phyloP scores from a whole-genome alignment of 2,113 vertebrate genomes.

The Potamarius usumacintae region DNA sequence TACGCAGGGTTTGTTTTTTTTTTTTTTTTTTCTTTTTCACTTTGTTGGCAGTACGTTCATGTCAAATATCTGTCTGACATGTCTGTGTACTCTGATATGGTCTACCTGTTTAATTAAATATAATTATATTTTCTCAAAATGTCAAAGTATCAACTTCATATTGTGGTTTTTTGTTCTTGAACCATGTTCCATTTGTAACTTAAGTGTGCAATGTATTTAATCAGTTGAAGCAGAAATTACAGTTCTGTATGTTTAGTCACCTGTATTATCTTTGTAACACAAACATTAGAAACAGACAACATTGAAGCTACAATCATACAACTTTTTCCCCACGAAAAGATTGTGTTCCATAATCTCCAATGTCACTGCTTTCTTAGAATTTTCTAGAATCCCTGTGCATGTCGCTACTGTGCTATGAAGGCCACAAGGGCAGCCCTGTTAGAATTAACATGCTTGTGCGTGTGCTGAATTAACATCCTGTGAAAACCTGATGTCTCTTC shows the following conservation, averaged over 20 bases:
- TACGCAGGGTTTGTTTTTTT: background rate
- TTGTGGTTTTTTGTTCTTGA: background rate
- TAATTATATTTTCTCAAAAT: constrained; percentile 18
- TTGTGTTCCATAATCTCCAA: background rate
- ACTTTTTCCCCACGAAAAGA: background rate
- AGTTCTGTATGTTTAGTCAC: background rate
- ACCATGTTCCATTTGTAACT: background rate
- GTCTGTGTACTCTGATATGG: background rate
- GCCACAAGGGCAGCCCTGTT: background rate
- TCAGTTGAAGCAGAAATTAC: background rate
- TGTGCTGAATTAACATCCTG: background rate
- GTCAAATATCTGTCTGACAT: background rate
- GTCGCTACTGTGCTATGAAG: background rate
- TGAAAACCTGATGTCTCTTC: background rate
- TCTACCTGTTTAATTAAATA: constrained; percentile 11
- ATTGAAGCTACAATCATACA: background rate
- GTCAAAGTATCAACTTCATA: background rate
- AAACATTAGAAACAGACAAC: too few species aligned
- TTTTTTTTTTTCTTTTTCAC: background rate
- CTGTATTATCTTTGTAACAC: background rate
- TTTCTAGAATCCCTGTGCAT: background rate
- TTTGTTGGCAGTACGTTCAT: background rate
- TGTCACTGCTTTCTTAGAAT: background rate
- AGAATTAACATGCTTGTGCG: background rate
- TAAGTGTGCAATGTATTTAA: too few species aligned